Conservation (phyloP, 2,888 invertebrate genomes). For the Dynastes grantii region DNA sequence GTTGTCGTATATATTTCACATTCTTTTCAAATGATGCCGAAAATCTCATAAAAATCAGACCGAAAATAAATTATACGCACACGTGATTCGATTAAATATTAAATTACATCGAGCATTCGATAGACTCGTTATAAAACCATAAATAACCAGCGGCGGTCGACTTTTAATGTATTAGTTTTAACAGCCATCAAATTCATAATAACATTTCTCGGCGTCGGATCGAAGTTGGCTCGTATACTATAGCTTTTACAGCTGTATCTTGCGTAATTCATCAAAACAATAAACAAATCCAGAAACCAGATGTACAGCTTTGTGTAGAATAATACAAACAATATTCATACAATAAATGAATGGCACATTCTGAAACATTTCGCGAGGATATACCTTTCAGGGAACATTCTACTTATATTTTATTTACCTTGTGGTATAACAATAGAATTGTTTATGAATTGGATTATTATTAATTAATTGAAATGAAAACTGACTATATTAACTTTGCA, state of each 20-base stretch:
- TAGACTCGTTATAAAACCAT: slow-evolving; percentile 45
- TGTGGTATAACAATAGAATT: too few relatives aligned
- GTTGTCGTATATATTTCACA: neutral
- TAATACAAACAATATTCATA: too few relatives aligned
- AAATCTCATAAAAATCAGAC: slow-evolving; percentile 43
- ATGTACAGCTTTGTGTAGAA: neutral
- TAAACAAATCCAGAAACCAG: slow-evolving; percentile 44
- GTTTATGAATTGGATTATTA: too few relatives aligned
- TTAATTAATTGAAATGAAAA: too few relatives aligned
- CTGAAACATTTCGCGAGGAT: too few relatives aligned
- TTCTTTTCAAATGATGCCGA: slow-evolving; percentile 21
- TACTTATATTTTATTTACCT: too few relatives aligned
- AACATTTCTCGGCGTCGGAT: slow-evolving; percentile 39
- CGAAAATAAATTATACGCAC: slow-evolving; percentile 41
- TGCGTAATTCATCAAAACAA: slow-evolving; percentile 50
- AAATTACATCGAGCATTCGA: slow-evolving; percentile 40
- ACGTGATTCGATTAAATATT: slow-evolving; percentile 43
- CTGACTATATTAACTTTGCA: too few relatives aligned
- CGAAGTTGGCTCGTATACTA: slow-evolving; percentile 11
- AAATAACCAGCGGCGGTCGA: slow-evolving; percentile 46
- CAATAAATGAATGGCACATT: too few relatives aligned
- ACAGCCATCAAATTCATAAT: slow-evolving; percentile 45
- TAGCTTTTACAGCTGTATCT: slow-evolving; percentile 46
- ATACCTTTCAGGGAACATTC: too few relatives aligned
- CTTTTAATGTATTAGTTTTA: slow-evolving; percentile 47